A percentile compares a stretch with the other conserved stretches of the same genome.
Evolutionary conservation across 2,113 vertebrate species (phyloP).

Genomic region (Plecturocebus donacophilus): DNA sequence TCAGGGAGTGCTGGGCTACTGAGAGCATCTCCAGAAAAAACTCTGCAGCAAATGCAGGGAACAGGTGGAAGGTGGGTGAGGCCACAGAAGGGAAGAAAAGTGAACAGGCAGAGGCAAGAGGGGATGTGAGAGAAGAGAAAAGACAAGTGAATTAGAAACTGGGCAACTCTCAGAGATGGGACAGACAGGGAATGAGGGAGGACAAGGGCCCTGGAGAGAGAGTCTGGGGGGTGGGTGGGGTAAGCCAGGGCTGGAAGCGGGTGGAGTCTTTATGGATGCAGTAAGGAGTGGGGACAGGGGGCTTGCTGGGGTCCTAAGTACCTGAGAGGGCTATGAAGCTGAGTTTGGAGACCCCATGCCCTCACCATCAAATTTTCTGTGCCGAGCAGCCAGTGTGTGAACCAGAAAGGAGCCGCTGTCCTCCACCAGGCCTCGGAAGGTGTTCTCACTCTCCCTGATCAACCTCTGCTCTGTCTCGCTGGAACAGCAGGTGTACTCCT

Average conservation of each 20-base stretch:
- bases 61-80: neutral
- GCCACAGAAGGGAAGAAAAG: neutral
- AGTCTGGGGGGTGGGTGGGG: neutral
- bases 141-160: slow-evolving; percentile 55
- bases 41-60: slow-evolving; percentile 82
- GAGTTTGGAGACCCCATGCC: neutral
- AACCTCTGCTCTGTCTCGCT: slow-evolving; percentile 92
- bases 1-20: slow-evolving; percentile 90
- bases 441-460: slow-evolving; percentile 87
- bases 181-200: neutral
- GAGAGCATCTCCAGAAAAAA: slow-evolving; percentile 92
- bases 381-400: slow-evolving; percentile 89
- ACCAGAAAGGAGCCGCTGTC: slow-evolving; percentile 90
- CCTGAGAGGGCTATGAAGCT: neutral
- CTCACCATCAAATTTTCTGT: slow-evolving; percentile 91
- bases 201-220: neutral
- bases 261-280: neutral
- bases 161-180: neutral
- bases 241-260: neutral
- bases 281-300: neutral
- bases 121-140: slow-evolving; percentile 12
- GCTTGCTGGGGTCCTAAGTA: neutral
- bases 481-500: slow-evolving; percentile 94
- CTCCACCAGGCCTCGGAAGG: slow-evolving; percentile 88
- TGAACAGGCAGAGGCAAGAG: slow-evolving; percentile 18